A percentile compares a stretch with the other conserved stretches of the same genome.
Evolutionary conservation across 2,797 vertebrate genomes (phyloP).

Genomic region (Cyprinella venusta): DNA sequence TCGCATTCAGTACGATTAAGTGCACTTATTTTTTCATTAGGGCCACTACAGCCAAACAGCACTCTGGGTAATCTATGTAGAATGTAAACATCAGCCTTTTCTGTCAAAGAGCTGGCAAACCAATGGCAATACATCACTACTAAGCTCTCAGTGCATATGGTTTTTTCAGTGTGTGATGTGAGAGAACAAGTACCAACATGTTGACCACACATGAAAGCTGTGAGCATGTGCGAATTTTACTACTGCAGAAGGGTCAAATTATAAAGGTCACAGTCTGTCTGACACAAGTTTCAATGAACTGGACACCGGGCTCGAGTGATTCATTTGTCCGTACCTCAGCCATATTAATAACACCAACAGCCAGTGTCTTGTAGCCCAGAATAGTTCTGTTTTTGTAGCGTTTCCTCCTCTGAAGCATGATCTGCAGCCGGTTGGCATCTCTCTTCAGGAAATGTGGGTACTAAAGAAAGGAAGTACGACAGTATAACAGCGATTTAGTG

Average conservation of each 20-base stretch:
- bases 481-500: slow-evolving; percentile 5
- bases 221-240: not conserved
- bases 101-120: not conserved
- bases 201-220: not conserved
- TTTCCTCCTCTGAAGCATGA: slow-evolving; percentile 83
- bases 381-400: slow-evolving; percentile 85
- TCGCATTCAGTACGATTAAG: not conserved
- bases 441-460: slow-evolving; percentile 85
- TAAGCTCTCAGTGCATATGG: not conserved
- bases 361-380: slow-evolving; percentile 84
- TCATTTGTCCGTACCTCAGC: slow-evolving; percentile 73
- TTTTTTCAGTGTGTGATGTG: not conserved
- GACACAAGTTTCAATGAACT: not conserved
- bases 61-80: not conserved
- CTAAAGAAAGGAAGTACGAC: slow-evolving; percentile 58
- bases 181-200: not conserved
- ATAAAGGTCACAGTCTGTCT: not conserved
- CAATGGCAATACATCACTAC: not conserved
- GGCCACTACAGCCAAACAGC: not conserved
- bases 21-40: not conserved
- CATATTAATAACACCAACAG: slow-evolving; percentile 83
- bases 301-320: not conserved
- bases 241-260: not conserved
- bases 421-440: slow-evolving; percentile 82
- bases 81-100: not conserved